Conservation (phyloP, 2,113 vertebrate genomes). For the Chloropsis cyanopogon region DNA sequence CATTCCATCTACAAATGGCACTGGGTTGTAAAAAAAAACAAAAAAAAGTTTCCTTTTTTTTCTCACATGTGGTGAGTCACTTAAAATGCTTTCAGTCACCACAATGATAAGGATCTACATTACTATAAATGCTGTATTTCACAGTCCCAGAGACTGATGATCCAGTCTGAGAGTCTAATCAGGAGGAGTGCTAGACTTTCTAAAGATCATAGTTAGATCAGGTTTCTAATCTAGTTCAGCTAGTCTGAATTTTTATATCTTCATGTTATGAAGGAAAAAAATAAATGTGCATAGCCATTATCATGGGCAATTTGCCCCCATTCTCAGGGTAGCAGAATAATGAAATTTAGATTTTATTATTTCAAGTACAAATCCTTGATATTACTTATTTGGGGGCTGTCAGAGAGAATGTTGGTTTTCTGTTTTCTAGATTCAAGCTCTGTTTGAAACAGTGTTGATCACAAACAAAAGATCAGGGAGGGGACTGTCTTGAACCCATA, state of each 20-base stretch:
- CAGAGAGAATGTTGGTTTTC: background rate
- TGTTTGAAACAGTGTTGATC: background rate
- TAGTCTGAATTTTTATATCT: constrained; percentile 26
- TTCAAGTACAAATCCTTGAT: background rate
- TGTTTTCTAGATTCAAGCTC: background rate
- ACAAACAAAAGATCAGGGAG: background rate
- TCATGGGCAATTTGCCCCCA: background rate
- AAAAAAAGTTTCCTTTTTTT: background rate
- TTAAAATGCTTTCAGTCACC: background rate
- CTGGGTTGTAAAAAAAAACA: constrained; percentile 67
- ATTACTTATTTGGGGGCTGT: background rate
- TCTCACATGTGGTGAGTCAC: background rate
- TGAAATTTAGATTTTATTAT: background rate
- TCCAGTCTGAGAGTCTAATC: background rate
- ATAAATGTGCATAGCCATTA: background rate
- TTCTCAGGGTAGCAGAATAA: constrained; percentile 19
- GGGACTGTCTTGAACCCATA: background rate
- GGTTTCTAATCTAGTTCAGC: constrained; percentile 7
- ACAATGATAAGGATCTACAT: background rate
- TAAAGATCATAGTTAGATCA: background rate
- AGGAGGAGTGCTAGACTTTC: background rate
- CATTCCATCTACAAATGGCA: constrained; percentile 64
- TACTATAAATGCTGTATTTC: background rate
- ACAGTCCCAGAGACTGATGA: background rate
- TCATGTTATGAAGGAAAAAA: constrained; percentile 25